Conservation (phyloP, 2,888 invertebrate genomes). For the Platerodrilus igneus region DNA sequence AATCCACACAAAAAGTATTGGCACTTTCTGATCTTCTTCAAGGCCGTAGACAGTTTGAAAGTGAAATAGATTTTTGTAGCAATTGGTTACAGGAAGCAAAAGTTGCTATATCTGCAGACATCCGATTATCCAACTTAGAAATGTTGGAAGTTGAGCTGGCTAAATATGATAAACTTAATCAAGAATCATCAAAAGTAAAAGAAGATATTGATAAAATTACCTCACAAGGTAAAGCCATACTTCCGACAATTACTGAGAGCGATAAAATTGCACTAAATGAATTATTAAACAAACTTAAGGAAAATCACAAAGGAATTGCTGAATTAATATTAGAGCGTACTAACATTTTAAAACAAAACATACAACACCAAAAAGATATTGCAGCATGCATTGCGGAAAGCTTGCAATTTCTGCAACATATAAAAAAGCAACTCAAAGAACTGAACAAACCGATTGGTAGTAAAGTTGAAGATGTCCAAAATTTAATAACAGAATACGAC, state of each 20-base stretch:
- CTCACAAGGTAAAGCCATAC: conserved; percentile 74
- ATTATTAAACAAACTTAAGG: conserved; percentile 70
- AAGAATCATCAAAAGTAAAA: conserved; percentile 67
- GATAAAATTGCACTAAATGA: conserved; percentile 81
- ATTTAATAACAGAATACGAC: conserved; percentile 73
- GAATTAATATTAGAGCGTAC: conserved; percentile 73
- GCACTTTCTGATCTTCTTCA: conserved; percentile 68
- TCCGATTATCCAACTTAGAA: conserved; percentile 74
- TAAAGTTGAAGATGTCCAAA: conserved; percentile 83
- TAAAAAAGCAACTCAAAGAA: conserved; percentile 79
- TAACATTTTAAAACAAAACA: conserved; percentile 67
- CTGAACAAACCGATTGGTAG: conserved; percentile 83
- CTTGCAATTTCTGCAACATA: conserved; percentile 70
- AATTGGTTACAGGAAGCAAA: conserved; percentile 90
- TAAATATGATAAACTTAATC: conserved; percentile 77
- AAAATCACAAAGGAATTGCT: conserved; percentile 71
- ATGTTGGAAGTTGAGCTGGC: conserved; percentile 80
- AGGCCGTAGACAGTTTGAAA: conserved; percentile 77
- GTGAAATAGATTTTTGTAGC: conserved; percentile 72
- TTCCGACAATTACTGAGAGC: conserved; percentile 76
- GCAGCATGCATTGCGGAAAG: conserved; percentile 76
- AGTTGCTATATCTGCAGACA: conserved; percentile 75
- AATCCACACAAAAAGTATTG: conserved; percentile 67
- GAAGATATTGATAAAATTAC: conserved; percentile 69
- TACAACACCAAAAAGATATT: conserved; percentile 76